Conservation (phyloP, 2,888 invertebrate species). For the Tetranychus truncatus region DNA sequence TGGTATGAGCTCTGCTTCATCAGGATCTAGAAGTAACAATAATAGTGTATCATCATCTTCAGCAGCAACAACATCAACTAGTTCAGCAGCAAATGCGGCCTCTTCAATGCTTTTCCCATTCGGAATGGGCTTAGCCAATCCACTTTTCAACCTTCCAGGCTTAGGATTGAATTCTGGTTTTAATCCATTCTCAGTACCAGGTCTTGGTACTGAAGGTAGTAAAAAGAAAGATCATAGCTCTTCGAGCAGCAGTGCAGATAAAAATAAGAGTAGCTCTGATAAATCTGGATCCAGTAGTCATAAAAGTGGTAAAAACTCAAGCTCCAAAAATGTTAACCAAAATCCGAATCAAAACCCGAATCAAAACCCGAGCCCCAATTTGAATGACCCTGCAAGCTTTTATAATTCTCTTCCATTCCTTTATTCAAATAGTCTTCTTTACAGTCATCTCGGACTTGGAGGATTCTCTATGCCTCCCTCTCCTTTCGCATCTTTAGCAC, state of each 20-base stretch:
- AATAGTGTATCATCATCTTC: conserved; percentile 20
- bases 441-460: conserved; percentile 70
- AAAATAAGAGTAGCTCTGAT: background rate
- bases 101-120: conserved; percentile 34
- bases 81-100: conserved; percentile 22
- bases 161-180: conserved; percentile 22
- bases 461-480: conserved; percentile 60
- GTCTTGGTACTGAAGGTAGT: conserved; percentile 15
- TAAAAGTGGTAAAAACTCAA: background rate
- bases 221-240: conserved; percentile 23
- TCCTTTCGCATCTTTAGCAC: conserved; percentile 23
- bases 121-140: conserved; percentile 50
- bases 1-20: conserved; percentile 23
- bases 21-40: conserved; percentile 14
- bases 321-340: conserved; percentile 3
- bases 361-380: conserved; percentile 12
- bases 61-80: conserved; percentile 23
- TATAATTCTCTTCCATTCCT: conserved; percentile 62
- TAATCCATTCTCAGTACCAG: conserved; percentile 13
- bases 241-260: conserved; percentile 9
- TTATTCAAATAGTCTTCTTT: conserved; percentile 74
- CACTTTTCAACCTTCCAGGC: conserved; percentile 41
- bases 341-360: conserved; percentile 20
- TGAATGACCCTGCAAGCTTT: conserved; percentile 35
- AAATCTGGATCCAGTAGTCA: background rate